These are phyloP conservation scores for Xenopus laevis DNA, from an alignment of 2,113 vertebrate species.

Conservation along the genomic window DNA sequence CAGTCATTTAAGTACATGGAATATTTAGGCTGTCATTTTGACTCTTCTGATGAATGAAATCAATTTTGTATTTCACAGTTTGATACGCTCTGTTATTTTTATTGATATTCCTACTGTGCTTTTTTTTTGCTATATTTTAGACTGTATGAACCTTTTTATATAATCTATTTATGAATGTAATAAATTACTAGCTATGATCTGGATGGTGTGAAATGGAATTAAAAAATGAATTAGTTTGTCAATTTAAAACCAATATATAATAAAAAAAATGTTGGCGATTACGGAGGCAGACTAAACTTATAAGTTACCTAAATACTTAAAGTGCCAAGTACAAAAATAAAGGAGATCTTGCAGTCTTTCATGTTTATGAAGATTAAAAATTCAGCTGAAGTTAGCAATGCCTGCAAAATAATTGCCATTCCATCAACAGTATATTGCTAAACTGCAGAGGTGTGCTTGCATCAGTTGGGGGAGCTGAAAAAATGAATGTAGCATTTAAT, in stretches of 20 bases:
- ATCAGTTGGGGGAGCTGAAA: too few species aligned
- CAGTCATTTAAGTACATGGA: not conserved
- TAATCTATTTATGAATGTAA: not conserved
- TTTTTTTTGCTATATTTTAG: not conserved
- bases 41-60: constrained; percentile 2
- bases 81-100: constrained; percentile 1
- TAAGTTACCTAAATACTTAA: not conserved
- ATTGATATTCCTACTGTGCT: not conserved
- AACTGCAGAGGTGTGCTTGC: too few species aligned
- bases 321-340: not conserved
- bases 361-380: too few species aligned
- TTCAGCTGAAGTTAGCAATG: too few species aligned
- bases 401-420: too few species aligned
- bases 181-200: not conserved
- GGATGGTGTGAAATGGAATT: not conserved
- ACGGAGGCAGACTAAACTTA: not conserved
- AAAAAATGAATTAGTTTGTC: not conserved
- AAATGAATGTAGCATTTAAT: too few species aligned
- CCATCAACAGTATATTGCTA: too few species aligned
- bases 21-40: not conserved
- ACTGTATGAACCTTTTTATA: not conserved
- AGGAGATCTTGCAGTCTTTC: too few species aligned
- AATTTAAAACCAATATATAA: constrained; percentile 1
- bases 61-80: constrained; percentile 4
- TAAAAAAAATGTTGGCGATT: not conserved